Evolutionary conservation across 1,140 invertebrate species (phyloP).

Genomic region (Drosophila guanche): DNA sequence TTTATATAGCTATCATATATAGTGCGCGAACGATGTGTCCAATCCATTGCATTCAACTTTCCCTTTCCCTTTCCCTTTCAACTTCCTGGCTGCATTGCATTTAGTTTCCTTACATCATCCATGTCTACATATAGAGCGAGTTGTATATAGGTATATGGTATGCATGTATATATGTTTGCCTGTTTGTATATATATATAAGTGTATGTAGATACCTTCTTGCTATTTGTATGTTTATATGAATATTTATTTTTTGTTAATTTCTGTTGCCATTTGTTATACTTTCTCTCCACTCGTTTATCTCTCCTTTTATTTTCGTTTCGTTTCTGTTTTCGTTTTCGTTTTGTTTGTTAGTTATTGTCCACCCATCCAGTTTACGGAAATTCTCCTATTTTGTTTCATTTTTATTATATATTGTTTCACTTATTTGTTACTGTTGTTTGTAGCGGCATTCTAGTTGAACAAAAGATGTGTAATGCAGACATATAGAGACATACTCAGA

Average conservation of each 20-base stretch:
- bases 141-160: conserved; percentile 15
- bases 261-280: conserved; percentile 51
- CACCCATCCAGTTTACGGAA: conserved; percentile 83
- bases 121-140: conserved; percentile 3
- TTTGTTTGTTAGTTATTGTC: conserved; percentile 79
- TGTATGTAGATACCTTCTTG: conserved; percentile 50
- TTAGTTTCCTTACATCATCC: conserved; percentile 15
- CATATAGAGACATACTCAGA: not conserved
- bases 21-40: not conserved
- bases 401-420: conserved; percentile 11
- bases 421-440: conserved; percentile 18
- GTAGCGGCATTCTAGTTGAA: conserved; percentile 11
- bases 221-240: conserved; percentile 70
- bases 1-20: conserved; percentile 23
- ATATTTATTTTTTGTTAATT: conserved; percentile 66
- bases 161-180: conserved; percentile 23
- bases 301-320: conserved; percentile 31
- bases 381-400: conserved; percentile 62
- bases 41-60: not conserved
- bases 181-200: conserved; percentile 37
- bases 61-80: conserved; percentile 9
- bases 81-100: conserved; percentile 60
- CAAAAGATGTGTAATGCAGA: conserved; percentile 8
- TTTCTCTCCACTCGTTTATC: conserved; percentile 27
- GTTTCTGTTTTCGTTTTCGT: conserved; percentile 47